Conservation (phyloP, 2,888 invertebrate genomes). For the Falcaria lacertinaria region DNA sequence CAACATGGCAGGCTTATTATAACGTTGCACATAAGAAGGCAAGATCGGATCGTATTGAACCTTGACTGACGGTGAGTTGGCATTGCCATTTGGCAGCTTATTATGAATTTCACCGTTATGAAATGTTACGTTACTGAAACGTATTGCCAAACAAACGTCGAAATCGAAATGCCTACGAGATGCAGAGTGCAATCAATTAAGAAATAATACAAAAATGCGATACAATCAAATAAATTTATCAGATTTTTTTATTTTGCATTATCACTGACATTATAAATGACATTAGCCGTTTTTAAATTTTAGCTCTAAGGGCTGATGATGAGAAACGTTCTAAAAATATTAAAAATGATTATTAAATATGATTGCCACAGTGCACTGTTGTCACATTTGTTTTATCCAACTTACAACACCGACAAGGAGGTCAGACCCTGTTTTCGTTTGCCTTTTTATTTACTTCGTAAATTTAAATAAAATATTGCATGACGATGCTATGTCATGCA, state of each 20-base stretch:
- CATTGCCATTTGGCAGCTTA: slow-evolving; percentile 45
- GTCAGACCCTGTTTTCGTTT: neutral
- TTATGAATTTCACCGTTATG: slow-evolving; percentile 60
- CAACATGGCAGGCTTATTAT: neutral
- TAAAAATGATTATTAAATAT: too few relatives aligned
- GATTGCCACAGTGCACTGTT: neutral
- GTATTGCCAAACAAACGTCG: slow-evolving; percentile 39
- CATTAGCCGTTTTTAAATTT: too few relatives aligned
- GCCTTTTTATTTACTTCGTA: neutral
- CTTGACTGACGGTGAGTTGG: slow-evolving; percentile 41
- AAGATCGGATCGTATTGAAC: slow-evolving; percentile 20
- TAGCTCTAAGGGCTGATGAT: too few relatives aligned
- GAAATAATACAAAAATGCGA: neutral
- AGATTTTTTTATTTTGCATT: too few relatives aligned
- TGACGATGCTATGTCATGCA: neutral
- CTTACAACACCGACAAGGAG: neutral
- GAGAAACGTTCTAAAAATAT: too few relatives aligned
- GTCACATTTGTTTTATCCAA: neutral
- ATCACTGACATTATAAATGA: too few relatives aligned
- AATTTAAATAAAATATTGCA: neutral
- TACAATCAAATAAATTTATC: neutral
- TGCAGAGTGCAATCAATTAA: slow-evolving; percentile 2
- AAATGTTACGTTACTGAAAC: slow-evolving; percentile 50
- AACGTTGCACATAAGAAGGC: slow-evolving; percentile 1
- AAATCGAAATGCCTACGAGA: slow-evolving; percentile 13